Percentiles rank a stretch among this genome's conserved stretches.
Evolutionary conservation across 2,113 vertebrate species (phyloP).

Genomic region (Poeciliopsis prolifica): DNA sequence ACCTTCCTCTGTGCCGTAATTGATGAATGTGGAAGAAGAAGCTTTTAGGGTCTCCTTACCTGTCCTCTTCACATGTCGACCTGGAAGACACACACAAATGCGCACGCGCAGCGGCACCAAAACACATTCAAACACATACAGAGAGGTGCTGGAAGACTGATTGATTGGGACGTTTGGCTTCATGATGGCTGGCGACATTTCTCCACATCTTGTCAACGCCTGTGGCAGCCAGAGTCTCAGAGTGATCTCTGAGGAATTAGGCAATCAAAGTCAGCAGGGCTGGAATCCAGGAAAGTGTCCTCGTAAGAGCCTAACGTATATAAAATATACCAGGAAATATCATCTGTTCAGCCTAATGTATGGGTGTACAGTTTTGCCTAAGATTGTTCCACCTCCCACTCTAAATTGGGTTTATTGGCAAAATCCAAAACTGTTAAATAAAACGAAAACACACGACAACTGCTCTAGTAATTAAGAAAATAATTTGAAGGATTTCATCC

Average conservation of each 20-base stretch:
- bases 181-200: slow-evolving; percentile 71
- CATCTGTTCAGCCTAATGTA: neutral
- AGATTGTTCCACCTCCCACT: neutral
- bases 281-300: slow-evolving; percentile 23
- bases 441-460: neutral
- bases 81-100: slow-evolving; percentile 30
- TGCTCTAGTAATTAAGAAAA: neutral
- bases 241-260: slow-evolving; percentile 67
- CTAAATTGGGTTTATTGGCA: neutral
- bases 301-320: neutral
- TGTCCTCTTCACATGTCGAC: slow-evolving; percentile 32
- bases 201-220: slow-evolving; percentile 64
- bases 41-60: slow-evolving; percentile 60
- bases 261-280: slow-evolving; percentile 56
- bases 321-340: slow-evolving; percentile 12
- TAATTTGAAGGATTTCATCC: neutral
- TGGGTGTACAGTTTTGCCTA: neutral
- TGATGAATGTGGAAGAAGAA: slow-evolving; percentile 68
- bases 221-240: slow-evolving; percentile 46
- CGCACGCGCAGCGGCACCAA: slow-evolving; percentile 1
- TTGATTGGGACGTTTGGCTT: slow-evolving; percentile 68
- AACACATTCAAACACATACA: slow-evolving; percentile 14
- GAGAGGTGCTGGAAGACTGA: slow-evolving; percentile 46
- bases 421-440: neutral
- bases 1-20: slow-evolving; percentile 59